Evolutionary conservation across 2,113 vertebrate species (phyloP), one percentile per base, ranked within the genome.

Genomic region (Coracopsis vasa): DNA sequence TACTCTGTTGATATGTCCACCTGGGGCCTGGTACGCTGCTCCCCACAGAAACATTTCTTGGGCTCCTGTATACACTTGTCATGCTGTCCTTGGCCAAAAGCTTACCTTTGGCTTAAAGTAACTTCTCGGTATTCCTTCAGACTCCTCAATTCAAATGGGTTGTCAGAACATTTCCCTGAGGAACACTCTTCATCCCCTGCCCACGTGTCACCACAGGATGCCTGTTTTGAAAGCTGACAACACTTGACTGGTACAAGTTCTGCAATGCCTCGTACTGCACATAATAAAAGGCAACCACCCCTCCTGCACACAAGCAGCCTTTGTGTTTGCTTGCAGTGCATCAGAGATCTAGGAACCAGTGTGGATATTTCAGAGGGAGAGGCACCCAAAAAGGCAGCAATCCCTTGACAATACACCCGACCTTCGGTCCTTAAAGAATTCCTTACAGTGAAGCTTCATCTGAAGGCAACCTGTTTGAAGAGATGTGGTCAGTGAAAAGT

Each of bases 291-390:
- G n/a, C 13, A 51, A 21, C 25, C 17, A 23, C 31, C 29, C 41
- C 62, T 64, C 33, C 53, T 11, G 45, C 2, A 2, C 15, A 4
- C 37, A 7, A 11, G 3, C 0, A 5, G 31, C 17, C 48, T 37
- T 41, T 47, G 47, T 1, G 2, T 37, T 64, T 25, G 16, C 33
- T 45, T 11, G 17, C 25, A 35, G 45, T 24, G 25, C 9, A 10
- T 39, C 21, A n/a, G 17, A 42, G 50, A 27, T 10, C 16, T 66
- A 15, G 39, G n/a, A 71, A 33, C 13, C 1, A 0, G 23, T 7
- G 8, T 7, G 33, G 33, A 1, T 24, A 27, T 13, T n/a, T 28
- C 37, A 45, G 48, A 33, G 25, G n/a, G 44, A 58, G 74, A 58
- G 25, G 37, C 37, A 90, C 54, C 29, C 61, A 23, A 19, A 28